phyloP scores from a whole-genome alignment of 1,140 invertebrate genomes.

The Nomia melanderi region DNA sequence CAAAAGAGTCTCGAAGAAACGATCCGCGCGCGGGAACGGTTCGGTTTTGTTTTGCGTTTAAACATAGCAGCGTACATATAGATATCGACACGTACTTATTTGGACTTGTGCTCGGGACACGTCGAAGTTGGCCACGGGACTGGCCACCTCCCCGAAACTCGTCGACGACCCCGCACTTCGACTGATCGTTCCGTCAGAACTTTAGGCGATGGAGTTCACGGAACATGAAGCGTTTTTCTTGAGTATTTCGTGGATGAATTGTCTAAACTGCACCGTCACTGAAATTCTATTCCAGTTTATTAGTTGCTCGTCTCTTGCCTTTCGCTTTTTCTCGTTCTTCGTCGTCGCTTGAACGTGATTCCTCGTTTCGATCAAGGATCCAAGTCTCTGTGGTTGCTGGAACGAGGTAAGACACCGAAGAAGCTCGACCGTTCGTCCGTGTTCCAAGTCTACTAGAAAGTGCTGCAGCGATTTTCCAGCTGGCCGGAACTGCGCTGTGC shows the following conservation, averaged over 20 bases:
- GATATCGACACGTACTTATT: conserved; percentile 33
- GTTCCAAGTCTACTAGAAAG: too few species aligned
- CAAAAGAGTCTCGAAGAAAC: too few species aligned
- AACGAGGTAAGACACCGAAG: conserved; percentile 41
- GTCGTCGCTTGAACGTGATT: too few species aligned
- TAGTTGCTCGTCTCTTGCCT: background rate
- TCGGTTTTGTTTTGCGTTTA: conserved; percentile 10
- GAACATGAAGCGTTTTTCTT: background rate
- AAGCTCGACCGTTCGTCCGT: conserved; percentile 39
- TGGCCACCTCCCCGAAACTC: too few species aligned
- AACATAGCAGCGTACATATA: conserved; percentile 36
- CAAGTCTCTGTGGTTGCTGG: background rate
- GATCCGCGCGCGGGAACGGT: background rate
- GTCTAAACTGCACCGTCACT: background rate
- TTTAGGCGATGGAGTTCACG: background rate
- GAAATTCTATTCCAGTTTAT: too few species aligned
- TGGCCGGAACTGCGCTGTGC: background rate
- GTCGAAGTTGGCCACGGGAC: too few species aligned
- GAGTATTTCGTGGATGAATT: background rate
- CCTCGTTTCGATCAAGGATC: background rate
- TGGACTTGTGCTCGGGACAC: background rate
- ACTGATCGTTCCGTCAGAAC: background rate
- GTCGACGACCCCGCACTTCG: too few species aligned
- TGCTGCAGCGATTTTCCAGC: background rate
- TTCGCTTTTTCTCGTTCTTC: background rate